Evolutionary conservation across 2,113 vertebrate genomes (phyloP).

Genomic region (Scomber japonicus): DNA sequence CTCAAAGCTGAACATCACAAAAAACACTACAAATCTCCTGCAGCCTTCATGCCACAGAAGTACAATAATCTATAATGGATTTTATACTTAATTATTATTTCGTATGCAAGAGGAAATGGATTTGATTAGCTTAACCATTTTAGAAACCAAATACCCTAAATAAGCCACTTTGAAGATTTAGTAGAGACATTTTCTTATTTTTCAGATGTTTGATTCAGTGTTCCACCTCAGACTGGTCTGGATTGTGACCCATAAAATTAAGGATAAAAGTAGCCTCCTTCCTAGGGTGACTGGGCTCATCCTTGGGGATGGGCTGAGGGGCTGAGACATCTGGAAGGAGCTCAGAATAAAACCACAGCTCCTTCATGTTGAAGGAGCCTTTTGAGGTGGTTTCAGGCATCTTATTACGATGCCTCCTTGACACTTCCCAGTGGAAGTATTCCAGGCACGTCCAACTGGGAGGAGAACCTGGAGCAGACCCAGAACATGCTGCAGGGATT

Average conservation of each 20-base stretch:
- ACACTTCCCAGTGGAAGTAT: conserved; percentile 16
- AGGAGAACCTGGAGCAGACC: conserved; percentile 16
- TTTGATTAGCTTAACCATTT: conserved; percentile 25
- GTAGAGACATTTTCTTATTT: not conserved
- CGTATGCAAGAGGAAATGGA: conserved; percentile 29
- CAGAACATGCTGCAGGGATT: conserved; percentile 31
- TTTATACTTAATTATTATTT: conserved; percentile 24
- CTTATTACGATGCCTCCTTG: not conserved
- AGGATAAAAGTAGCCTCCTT: not conserved
- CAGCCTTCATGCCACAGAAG: conserved; percentile 3
- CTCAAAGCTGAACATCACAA: conserved; percentile 24
- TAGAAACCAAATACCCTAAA: conserved; percentile 25
- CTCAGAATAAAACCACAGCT: conserved; percentile 1
- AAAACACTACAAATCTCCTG: conserved; percentile 21
- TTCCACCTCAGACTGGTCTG: not conserved
- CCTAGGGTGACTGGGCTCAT: not conserved
- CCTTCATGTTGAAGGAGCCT: not conserved
- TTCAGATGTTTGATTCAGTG: not conserved
- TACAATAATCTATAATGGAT: conserved; percentile 55
- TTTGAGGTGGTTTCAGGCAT: conserved; percentile 20
- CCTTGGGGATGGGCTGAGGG: not conserved
- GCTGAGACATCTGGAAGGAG: not conserved
- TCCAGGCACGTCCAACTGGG: not conserved
- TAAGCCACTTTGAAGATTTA: conserved; percentile 24
- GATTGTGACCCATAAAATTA: not conserved